phyloP scores from a whole-genome alignment of 2,113 vertebrate species.

The Harpagus bidentatus region DNA sequence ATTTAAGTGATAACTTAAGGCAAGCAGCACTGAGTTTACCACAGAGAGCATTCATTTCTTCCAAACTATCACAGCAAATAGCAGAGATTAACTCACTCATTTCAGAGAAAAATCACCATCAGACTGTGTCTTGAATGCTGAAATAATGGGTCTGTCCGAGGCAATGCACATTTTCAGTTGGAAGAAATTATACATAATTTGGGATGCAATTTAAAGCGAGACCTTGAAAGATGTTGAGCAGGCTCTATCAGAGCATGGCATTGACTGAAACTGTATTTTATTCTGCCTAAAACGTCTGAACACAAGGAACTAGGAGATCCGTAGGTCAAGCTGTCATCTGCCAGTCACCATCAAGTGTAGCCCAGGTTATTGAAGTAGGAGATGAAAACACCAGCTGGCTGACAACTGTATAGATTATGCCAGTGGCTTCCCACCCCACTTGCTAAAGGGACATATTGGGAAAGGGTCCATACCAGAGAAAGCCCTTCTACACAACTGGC shows the following conservation, averaged over 20 bases:
- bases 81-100: background rate
- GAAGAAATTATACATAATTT: background rate
- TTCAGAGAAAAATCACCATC: constrained; percentile 20
- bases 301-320: background rate
- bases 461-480: background rate
- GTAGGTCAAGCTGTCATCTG: background rate
- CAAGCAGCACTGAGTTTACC: background rate
- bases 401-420: background rate
- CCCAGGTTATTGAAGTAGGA: background rate
- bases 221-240: background rate
- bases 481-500: background rate
- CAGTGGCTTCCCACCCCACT: background rate
- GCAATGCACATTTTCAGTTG: background rate
- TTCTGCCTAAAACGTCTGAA: background rate
- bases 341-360: background rate
- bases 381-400: background rate
- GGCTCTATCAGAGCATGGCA: background rate
- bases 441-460: background rate
- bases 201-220: background rate
- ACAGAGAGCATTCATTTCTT: constrained; percentile 17
- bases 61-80: background rate
- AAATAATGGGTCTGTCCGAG: background rate
- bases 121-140: background rate
- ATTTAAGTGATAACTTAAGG: background rate
- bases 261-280: background rate